Base-by-base conservation (phyloP, 2,888 invertebrate species). In the Apomyelois bistriatella region DNA sequence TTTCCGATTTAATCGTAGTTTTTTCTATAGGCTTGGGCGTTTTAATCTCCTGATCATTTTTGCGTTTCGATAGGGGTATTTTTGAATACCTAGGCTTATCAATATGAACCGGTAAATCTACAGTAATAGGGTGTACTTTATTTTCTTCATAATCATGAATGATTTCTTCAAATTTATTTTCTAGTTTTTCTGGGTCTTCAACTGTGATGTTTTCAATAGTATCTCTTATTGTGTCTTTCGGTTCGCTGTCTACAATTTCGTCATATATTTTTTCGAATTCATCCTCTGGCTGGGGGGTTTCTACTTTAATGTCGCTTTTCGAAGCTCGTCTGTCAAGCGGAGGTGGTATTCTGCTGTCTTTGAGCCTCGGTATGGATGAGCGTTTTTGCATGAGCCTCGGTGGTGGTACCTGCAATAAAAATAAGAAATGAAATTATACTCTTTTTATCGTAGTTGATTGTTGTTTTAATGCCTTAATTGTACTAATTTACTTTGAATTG, bases 211-310 rank as follows among this genome's bases (percentile, higher is more conserved):
- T 66, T 0, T 75, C 54, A 16, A 76, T 53, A 15, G 62, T 71
- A 0, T 66, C 67, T 35, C 76, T 68, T 3, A 72, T 52, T 9
- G 72, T 53, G 10, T 60, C 57, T 17, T 59, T 53, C 12, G 64
- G 56, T 53, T 61, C 58, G 10, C 55, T 61, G 13, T 76, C 72
- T 1, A 77, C 67, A 3, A 83, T 74, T 70, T 86, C 81, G 53
- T 82, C 81, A 51, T 82, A 89, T 30, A 89, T 64, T 67, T 82
- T 85, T 4, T 89, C 87, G 43, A 89, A 89, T 60, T 85, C 87
- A 1, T 87, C 86, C 3, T 84, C 83, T 0, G 74, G 50, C 55
- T 63, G 54, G 6, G 48, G 48, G 8, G 53, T 56, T 28, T 59
- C 53, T 4, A 46, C 8, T 13, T 40, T 56, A n/a, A 55, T 46